These are phyloP conservation scores for Cosmorhoe ocellata DNA, from an alignment of 2,888 invertebrate genomes.

Conservation along the genomic window DNA sequence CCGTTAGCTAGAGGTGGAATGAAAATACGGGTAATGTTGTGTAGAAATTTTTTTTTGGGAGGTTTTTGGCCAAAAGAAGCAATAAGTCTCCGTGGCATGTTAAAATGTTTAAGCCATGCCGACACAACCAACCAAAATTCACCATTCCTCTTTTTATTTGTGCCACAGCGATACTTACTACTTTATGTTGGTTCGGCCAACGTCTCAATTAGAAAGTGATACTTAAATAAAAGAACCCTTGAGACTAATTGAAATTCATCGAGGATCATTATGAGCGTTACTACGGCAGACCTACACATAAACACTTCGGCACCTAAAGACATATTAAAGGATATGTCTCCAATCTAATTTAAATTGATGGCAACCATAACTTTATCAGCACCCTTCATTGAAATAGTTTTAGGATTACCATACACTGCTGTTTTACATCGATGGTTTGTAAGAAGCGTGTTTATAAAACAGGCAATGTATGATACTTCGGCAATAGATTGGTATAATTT, in stretches of 20 bases:
- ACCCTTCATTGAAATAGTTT: conserved; percentile 34
- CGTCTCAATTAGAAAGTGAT: background rate
- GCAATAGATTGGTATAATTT: conserved; percentile 24
- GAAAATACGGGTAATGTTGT: conserved; percentile 18
- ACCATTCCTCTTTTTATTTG: no score
- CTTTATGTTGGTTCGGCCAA: no score
- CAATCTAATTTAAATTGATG: conserved; percentile 76
- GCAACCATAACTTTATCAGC: conserved; percentile 60
- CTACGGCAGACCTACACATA: conserved; percentile 42
- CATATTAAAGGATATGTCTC: conserved; percentile 75
- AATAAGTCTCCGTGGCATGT: no score
- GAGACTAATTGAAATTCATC: background rate
- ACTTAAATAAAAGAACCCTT: background rate
- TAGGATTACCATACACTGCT: conserved; percentile 8
- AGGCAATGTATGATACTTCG: conserved; percentile 18
- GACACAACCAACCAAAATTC: no score
- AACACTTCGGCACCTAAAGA: conserved; percentile 77
- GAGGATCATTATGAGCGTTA: conserved; percentile 11
- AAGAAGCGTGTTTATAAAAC: background rate
- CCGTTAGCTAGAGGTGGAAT: conserved; percentile 31
- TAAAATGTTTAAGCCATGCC: no score
- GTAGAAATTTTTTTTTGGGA: conserved; percentile 7
- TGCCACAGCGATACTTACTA: no score
- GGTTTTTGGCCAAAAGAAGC: background rate
- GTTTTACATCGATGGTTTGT: conserved; percentile 19